Evolutionary conservation across 2,888 invertebrate genomes (phyloP), one percentile per base, ranked within the genome.

Genomic region (Caenorhabditis sp.): DNA sequence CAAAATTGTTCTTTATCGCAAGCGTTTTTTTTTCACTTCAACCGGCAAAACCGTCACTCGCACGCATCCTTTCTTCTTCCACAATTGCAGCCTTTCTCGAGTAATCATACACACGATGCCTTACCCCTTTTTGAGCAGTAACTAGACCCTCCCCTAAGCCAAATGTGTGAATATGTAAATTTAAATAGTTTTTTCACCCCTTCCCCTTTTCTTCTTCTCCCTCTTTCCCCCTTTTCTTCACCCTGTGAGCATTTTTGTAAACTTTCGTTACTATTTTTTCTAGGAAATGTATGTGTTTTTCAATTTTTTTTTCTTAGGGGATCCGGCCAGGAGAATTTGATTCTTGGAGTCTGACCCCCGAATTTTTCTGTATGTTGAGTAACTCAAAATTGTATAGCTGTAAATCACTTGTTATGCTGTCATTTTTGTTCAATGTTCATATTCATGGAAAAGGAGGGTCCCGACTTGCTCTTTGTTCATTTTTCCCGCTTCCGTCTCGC

Each of bases 391-490:
- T 75, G 70, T 70, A 76, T 76, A 63, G 63, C 41, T 76, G 76
- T 76, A 76, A 76, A 76, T 76, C 76, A 52, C 52, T 76, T 76
- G 76, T 76, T 76, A 76, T 70, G 52, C 35, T 59, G 55, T 62
- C 50, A 35, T 46, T 50, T 65, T 59, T 52, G 50, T 72, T 63
- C 63, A 26, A 65, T 73, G 30, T 73, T 63, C 59, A 59, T 71
- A 62, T 62, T 71, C 71, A 71, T 62, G 62, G 61, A 71, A 62
- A 62, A 68, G 75, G 62, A 75, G 68, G 74, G 75, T 65, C 68
- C 35, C n/a, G 39, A 70, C 58, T 56, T 62, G 74, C 74, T 74
- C 58, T 74, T 66, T 55, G 26, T 30, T 68, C 22, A 39, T 43
- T 39, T 61, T 22, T 39, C 26, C 17, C 53, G 45, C 53, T 58